These are phyloP conservation scores for Diachasma alloeum DNA, from an alignment of 1,140 invertebrate species.

Conservation along the genomic window DNA sequence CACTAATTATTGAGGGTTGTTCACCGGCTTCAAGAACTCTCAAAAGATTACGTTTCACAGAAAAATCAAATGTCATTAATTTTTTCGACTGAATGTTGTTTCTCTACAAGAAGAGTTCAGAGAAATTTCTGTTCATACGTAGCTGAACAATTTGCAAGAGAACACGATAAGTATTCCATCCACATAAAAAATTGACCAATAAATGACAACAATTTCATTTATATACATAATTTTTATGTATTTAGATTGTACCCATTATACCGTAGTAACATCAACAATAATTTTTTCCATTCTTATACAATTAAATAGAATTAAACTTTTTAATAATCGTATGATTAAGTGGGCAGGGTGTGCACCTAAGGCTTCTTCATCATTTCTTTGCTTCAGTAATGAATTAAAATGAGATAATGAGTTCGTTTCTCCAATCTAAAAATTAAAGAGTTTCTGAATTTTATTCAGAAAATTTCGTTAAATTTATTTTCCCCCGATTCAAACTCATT, in stretches of 20 bases:
- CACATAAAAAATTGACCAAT: neutral
- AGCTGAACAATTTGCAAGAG: no score
- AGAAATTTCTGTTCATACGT: no score
- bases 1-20: no score
- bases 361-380: slow-evolving; percentile 5
- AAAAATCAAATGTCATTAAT: no score
- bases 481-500: neutral
- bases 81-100: no score
- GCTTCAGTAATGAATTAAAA: neutral
- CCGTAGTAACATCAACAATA: slow-evolving; percentile 60
- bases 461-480: neutral
- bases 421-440: neutral
- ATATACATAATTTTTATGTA: slow-evolving; percentile 57
- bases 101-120: no score
- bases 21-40: no score
- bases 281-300: slow-evolving; percentile 41
- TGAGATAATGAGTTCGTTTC: neutral
- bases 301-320: slow-evolving; percentile 51
- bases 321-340: slow-evolving; percentile 45
- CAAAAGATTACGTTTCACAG: no score
- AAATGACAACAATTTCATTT: slow-evolving; percentile 16
- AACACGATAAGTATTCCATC: no score
- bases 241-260: slow-evolving; percentile 61
- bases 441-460: neutral
- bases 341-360: slow-evolving; percentile 37